Conservation (phyloP, 2,888 invertebrate genomes). For the Polietes domitor region DNA sequence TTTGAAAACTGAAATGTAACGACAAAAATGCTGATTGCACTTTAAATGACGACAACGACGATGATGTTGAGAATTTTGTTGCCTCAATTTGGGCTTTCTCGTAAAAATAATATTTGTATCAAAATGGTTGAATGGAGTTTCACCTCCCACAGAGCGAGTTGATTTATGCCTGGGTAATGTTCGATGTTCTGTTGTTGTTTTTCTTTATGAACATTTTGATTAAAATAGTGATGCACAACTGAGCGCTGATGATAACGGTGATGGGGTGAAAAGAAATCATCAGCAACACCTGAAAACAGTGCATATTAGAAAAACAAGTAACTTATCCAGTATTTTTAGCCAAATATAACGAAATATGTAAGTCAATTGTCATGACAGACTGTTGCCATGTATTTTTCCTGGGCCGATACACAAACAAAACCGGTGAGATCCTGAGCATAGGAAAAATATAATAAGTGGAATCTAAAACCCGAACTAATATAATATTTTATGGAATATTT, state of each 20-base stretch:
- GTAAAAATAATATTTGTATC: constrained; percentile 12
- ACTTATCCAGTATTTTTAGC: too few relatives aligned
- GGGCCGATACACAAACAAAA: too few relatives aligned
- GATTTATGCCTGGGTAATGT: constrained; percentile 43
- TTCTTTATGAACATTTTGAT: background rate
- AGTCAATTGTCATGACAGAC: too few relatives aligned
- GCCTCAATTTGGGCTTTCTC: background rate
- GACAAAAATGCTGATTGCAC: background rate
- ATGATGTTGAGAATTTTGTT: background rate
- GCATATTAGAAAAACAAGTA: too few relatives aligned
- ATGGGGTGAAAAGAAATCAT: background rate
- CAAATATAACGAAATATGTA: too few relatives aligned
- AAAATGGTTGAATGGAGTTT: background rate
- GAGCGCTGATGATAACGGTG: background rate
- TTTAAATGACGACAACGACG: background rate
- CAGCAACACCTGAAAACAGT: too few relatives aligned
- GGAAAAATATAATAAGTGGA: too few relatives aligned
- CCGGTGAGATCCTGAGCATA: too few relatives aligned
- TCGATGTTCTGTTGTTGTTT: constrained; percentile 11
- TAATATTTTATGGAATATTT: too few relatives aligned
- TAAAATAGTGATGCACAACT: background rate
- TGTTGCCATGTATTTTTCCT: too few relatives aligned
- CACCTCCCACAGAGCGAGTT: constrained; percentile 46
- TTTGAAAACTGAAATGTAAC: background rate
- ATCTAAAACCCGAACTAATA: too few relatives aligned